Conservation (phyloP, 2,888 invertebrate genomes). For the Eupithecia insigniata region DNA sequence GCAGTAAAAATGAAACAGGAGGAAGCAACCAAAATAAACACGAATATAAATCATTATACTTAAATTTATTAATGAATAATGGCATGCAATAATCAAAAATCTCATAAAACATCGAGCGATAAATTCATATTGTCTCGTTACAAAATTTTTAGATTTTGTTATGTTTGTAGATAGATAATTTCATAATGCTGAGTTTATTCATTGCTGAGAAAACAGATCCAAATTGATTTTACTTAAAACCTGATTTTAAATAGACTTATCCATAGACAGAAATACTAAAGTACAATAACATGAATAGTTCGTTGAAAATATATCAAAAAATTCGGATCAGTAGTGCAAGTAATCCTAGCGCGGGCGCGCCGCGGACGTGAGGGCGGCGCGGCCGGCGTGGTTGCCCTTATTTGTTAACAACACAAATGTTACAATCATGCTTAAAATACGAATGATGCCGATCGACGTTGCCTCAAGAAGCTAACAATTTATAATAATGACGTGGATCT, state of each 20-base stretch:
- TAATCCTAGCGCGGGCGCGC: constrained; percentile 55
- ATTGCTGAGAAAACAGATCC: constrained; percentile 79
- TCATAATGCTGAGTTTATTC: constrained; percentile 72
- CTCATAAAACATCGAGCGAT: constrained; percentile 77
- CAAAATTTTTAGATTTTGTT: constrained; percentile 73
- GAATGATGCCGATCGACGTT: constrained; percentile 51
- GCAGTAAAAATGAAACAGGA: constrained; percentile 40
- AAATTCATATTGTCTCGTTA: constrained; percentile 75
- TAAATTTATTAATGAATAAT: constrained; percentile 82
- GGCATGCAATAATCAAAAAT: constrained; percentile 79
- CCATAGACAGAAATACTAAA: constrained; percentile 76
- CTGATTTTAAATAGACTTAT: constrained; percentile 81
- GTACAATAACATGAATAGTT: constrained; percentile 77
- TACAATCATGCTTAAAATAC: constrained; percentile 69
- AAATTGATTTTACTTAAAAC: constrained; percentile 81
- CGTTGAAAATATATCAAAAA: constrained; percentile 83
- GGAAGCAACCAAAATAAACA: constrained; percentile 70
- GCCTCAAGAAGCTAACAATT: constrained; percentile 73
- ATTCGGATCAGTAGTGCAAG: constrained; percentile 71
- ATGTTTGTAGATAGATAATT: constrained; percentile 69
- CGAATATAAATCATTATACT: constrained; percentile 76
- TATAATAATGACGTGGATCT: constrained; percentile 61
- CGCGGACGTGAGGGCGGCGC: constrained; percentile 26
- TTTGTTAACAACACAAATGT: constrained; percentile 71
- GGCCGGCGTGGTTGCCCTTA: constrained; percentile 67